Evolutionary conservation across 64 coral and sea anemone genomes (phyloP).

Genomic region (Montipora capricornis): DNA sequence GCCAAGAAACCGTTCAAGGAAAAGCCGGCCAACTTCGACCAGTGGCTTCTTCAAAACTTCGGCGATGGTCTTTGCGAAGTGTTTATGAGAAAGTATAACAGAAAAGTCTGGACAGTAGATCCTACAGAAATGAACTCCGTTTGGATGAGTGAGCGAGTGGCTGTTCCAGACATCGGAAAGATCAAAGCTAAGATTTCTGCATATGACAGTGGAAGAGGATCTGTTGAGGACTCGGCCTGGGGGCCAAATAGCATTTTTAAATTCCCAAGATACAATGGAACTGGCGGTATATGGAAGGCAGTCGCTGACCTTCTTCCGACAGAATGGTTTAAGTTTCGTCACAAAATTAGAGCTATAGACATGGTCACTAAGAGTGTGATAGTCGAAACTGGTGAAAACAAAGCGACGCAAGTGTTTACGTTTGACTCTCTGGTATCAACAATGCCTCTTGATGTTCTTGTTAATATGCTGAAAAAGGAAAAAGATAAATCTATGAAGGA

Average conservation of each 20-base stretch:
- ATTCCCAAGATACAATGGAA: slow-evolving; percentile 79
- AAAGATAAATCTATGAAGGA: slow-evolving; percentile 1
- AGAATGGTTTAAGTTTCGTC: slow-evolving; percentile 68
- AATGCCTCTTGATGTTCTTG: slow-evolving; percentile 61
- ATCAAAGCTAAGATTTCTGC: slow-evolving; percentile 50
- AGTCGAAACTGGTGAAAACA: background rate
- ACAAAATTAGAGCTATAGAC: slow-evolving; percentile 60
- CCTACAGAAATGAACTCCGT: slow-evolving; percentile 72
- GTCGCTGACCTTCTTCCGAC: slow-evolving; percentile 53
- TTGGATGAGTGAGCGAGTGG: slow-evolving; percentile 81
- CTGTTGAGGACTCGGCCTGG: slow-evolving; percentile 31
- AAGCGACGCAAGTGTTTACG: background rate
- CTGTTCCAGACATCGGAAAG: slow-evolving; percentile 62
- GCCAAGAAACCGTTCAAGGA: background rate
- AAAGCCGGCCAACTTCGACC: slow-evolving; percentile 61
- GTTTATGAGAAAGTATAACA: slow-evolving; percentile 85
- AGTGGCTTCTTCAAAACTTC: slow-evolving; percentile 80
- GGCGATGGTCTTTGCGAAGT: slow-evolving; percentile 58
- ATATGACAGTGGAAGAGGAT: slow-evolving; percentile 7
- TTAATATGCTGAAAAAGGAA: slow-evolving; percentile 47
- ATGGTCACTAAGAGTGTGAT: slow-evolving; percentile 35
- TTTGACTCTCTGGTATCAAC: slow-evolving; percentile 65
- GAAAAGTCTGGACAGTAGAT: slow-evolving; percentile 85
- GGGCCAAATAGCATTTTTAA: slow-evolving; percentile 80
- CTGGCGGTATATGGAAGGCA: slow-evolving; percentile 77